Evolutionary conservation across 2,888 invertebrate genomes (phyloP), one percentile per base, ranked within the genome.

Genomic region (Tortricodes alternella): DNA sequence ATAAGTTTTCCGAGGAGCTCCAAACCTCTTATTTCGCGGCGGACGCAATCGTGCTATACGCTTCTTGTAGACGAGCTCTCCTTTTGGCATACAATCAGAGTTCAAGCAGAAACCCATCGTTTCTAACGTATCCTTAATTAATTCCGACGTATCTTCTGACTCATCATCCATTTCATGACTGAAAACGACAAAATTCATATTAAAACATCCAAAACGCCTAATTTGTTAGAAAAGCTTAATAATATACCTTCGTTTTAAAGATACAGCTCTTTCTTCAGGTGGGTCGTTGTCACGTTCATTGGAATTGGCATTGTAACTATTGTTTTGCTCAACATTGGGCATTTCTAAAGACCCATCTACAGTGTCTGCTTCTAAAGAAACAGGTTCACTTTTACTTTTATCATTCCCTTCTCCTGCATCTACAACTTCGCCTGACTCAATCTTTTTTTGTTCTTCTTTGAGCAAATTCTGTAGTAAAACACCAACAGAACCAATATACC

Each of bases 21-120:
- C 68, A 35, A 74, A 75, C 46, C 78, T 80, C 65, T 83, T 86
- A 49, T 83, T 76, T 29, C 89, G 76, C 0, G 86, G 88, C 0
- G 91, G 85, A 11, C 92, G 84, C 60, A 94, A 88, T 60, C 92
- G 90, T 1, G 92, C 91, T 58, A 93, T 86, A 19, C 92, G 91
- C 76, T 94, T 94, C 53, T 92, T 92, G 70, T 94, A 95, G 35
- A 93, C 91, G 6, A 95, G 91, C 62, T 92, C 91, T 0, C 94
- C 95, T 64, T 82, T 84, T 0, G 87, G 83, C 59, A 85, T 71
- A 3, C 81, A 73, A 0, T 79, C 75, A 0, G 78, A 51, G 6
- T 82, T 71, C 27, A 91, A 57, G 24, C 73, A 74, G 55, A 92
- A 92, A 0, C 94, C 94, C 92, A 95, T 93, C 53, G 93, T 79